phyloP scores from a whole-genome alignment of 2,113 vertebrate genomes.

The Odocoileus virginianus region DNA sequence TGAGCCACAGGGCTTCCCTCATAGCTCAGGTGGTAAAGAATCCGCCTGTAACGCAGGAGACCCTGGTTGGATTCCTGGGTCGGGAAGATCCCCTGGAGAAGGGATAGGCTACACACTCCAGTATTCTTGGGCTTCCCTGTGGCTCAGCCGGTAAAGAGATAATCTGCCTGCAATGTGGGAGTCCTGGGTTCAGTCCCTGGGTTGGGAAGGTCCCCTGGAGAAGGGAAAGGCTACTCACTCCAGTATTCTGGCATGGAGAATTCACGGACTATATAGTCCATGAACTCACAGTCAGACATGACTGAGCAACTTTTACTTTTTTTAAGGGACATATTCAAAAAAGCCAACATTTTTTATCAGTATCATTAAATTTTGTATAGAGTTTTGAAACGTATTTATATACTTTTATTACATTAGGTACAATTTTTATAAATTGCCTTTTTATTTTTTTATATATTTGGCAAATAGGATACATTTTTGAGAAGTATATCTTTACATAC shows the following conservation, averaged over 20 bases:
- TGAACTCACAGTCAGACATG: too few relatives aligned
- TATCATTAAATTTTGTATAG: too few relatives aligned
- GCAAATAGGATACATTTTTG: background rate
- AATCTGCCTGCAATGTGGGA: fast-evolving
- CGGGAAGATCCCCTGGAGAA: background rate
- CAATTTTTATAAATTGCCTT: background rate
- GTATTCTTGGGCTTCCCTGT: background rate
- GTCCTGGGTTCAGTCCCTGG: too few relatives aligned
- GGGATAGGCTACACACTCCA: background rate
- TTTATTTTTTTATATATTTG: background rate
- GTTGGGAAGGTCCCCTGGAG: too few relatives aligned
- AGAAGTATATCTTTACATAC: background rate
- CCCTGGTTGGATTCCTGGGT: background rate
- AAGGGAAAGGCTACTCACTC: background rate
- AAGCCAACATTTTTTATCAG: too few relatives aligned
- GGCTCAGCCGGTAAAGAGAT: background rate
- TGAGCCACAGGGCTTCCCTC: background rate
- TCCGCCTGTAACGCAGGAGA: background rate
- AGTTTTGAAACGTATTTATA: too few relatives aligned
- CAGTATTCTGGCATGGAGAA: background rate
- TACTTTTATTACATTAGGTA: background rate
- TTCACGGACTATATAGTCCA: too few relatives aligned
- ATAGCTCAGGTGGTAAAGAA: background rate
- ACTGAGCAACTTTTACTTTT: too few relatives aligned
- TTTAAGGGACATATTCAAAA: too few relatives aligned